A percentile compares a stretch with the other conserved stretches of the same genome.
phyloP scores from a whole-genome alignment of 2,888 invertebrate genomes.

The Phragmatobia fuliginosa region DNA sequence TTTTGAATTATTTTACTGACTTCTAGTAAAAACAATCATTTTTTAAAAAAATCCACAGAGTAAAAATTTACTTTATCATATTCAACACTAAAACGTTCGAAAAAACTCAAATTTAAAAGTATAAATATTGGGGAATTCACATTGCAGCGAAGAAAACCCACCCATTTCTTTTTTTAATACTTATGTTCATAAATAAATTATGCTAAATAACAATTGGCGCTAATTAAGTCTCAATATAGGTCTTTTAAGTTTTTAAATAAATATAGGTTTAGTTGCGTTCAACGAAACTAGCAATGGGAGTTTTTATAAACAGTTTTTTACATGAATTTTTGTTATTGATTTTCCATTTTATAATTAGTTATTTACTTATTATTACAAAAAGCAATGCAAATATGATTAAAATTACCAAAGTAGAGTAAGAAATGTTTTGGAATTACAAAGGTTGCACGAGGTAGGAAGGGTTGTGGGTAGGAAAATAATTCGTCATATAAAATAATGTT shows the following conservation, averaged over 20 bases:
- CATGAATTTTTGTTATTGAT: background rate
- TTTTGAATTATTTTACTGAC: no score
- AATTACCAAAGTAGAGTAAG: conserved; percentile 33
- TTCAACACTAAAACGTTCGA: no score
- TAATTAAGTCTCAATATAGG: background rate
- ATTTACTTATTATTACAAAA: conserved; percentile 12
- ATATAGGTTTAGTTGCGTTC: background rate
- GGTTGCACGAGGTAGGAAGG: background rate
- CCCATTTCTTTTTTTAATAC: no score
- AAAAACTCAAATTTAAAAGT: no score
- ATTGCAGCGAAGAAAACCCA: no score
- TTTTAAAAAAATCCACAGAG: no score
- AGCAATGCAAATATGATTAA: conserved; percentile 9
- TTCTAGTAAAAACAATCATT: background rate
- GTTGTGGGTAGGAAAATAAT: background rate
- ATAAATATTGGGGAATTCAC: no score
- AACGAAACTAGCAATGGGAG: conserved; percentile 2
- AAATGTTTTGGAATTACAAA: background rate
- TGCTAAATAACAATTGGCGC: background rate
- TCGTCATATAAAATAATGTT: background rate
- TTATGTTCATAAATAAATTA: background rate
- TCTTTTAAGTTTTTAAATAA: background rate
- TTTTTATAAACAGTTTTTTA: background rate
- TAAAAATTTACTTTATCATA: no score
- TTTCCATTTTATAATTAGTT: conserved; percentile 2